Evolutionary conservation across 2,113 vertebrate genomes (phyloP).

Genomic region (Lampris megalopsis): DNA sequence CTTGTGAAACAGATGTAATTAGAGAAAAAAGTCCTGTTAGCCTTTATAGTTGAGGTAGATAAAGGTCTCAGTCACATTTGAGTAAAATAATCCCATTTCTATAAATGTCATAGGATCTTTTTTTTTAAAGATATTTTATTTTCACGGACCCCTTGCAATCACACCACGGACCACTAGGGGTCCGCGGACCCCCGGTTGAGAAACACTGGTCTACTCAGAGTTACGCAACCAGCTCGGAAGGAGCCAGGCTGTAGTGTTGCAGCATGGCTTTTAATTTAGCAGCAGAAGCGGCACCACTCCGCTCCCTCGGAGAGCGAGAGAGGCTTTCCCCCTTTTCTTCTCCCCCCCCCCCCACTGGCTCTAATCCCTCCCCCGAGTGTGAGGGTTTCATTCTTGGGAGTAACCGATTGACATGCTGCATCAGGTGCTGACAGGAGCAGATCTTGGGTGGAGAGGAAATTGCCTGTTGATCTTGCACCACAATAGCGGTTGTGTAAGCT

Average conservation of each 20-base stretch:
- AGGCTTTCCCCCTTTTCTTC: constrained; percentile 56
- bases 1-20: too few relatives aligned
- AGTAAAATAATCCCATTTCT: too few relatives aligned
- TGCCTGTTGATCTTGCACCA: constrained; percentile 62
- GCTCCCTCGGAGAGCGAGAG: constrained; percentile 54
- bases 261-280: constrained; percentile 54
- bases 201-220: constrained; percentile 70
- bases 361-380: constrained; percentile 37
- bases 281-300: constrained; percentile 42
- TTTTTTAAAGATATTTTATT: too few relatives aligned
- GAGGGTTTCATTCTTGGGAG: constrained; percentile 46
- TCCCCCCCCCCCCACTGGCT: constrained; percentile 7
- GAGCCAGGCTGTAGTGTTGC: constrained; percentile 63
- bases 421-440: constrained; percentile 69
- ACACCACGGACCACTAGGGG: too few relatives aligned
- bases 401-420: constrained; percentile 39
- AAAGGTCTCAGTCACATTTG: too few relatives aligned
- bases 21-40: too few relatives aligned
- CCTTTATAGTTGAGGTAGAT: too few relatives aligned
- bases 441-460: constrained; percentile 50
- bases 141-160: too few relatives aligned
- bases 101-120: too few relatives aligned
- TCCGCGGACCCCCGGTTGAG: too few relatives aligned
- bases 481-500: constrained; percentile 69
- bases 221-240: constrained; percentile 81